Evolutionary conservation across 2,113 vertebrate genomes (phyloP).

Genomic region (Nothoprocta pentlandii): DNA sequence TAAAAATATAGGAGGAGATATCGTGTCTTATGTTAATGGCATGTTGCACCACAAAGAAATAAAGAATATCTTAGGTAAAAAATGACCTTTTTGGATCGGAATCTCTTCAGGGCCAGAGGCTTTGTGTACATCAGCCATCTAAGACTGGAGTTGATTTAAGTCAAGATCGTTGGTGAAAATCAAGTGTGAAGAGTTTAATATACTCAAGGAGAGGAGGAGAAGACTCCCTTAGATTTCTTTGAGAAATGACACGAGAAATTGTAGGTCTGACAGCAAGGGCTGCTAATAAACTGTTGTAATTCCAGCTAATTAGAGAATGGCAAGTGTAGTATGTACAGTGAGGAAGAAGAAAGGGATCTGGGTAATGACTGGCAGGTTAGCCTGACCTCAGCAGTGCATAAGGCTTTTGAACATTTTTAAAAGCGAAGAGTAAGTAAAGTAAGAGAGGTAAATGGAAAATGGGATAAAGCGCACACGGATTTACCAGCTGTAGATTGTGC

Average conservation of each 20-base stretch:
- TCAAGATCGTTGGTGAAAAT: constrained; percentile 20
- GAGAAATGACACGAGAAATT: constrained; percentile 35
- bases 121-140: not conserved
- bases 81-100: not conserved
- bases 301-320: constrained; percentile 63
- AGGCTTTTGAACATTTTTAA: constrained; percentile 67
- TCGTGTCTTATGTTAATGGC: not conserved
- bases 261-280: constrained; percentile 13
- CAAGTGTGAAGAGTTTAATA: not conserved
- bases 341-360: constrained; percentile 60
- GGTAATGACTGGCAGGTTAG: constrained; percentile 59
- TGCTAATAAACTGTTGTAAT: constrained; percentile 64
- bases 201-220: not conserved
- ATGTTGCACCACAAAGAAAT: not conserved
- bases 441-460: constrained; percentile 31
- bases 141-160: not conserved
- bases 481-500: constrained; percentile 36
- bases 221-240: constrained; percentile 44
- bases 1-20: not conserved
- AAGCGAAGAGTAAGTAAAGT: constrained; percentile 49
- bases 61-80: not conserved
- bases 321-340: constrained; percentile 22
- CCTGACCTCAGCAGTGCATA: constrained; percentile 46
- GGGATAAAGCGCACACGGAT: constrained; percentile 38
- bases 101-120: not conserved